phyloP scores from a whole-genome alignment of 92 coral and sea anemone genomes.

The Zoanthus solanderi region DNA sequence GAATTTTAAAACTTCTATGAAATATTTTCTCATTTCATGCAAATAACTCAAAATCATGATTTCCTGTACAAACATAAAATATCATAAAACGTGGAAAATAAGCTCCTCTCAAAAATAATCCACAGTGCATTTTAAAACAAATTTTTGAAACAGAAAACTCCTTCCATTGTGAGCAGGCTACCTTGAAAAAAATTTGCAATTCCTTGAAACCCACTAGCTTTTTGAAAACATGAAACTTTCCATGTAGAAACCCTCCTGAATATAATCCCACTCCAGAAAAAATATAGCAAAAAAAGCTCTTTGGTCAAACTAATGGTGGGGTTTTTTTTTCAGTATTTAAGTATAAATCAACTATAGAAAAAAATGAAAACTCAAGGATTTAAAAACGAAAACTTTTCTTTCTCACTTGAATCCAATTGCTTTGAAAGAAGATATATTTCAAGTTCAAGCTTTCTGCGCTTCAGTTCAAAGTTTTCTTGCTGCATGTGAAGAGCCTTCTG shows the following conservation, averaged over 20 bases:
- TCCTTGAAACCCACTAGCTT: background rate
- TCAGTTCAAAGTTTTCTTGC: background rate
- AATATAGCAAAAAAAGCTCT: background rate
- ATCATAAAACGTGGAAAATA: too few species aligned
- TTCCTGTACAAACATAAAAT: too few species aligned
- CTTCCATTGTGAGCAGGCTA: background rate
- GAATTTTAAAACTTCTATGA: too few species aligned
- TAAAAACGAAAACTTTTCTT: background rate
- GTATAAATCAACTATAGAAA: background rate
- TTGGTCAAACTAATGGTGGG: background rate
- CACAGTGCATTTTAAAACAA: background rate
- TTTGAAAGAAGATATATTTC: background rate
- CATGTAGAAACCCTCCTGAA: background rate
- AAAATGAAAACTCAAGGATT: background rate
- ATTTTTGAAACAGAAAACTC: background rate
- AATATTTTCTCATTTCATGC: too few species aligned
- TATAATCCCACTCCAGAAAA: background rate
- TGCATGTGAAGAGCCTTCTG: background rate
- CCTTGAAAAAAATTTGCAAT: background rate
- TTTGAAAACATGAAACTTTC: background rate
- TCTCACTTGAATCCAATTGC: background rate
- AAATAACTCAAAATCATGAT: too few species aligned
- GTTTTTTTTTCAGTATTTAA: background rate
- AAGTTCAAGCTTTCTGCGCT: conserved; percentile 9
- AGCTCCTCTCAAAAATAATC: too few species aligned